phyloP scores from a whole-genome alignment of 2,888 invertebrate species.

The Drepanosiphum platanoidis region DNA sequence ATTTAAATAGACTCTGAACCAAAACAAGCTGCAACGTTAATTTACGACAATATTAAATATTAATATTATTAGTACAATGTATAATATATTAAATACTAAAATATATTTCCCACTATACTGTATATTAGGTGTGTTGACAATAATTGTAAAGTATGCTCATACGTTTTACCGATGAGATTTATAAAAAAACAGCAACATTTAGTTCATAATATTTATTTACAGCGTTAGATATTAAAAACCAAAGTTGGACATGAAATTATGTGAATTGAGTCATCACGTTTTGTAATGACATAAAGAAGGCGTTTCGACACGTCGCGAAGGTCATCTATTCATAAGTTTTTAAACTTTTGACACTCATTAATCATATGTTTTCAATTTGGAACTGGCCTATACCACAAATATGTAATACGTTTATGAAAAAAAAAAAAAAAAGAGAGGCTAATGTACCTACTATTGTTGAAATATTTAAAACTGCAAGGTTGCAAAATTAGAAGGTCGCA shows the following conservation, averaged over 20 bases:
- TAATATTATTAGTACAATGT: no score
- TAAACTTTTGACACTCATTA: constrained; percentile 59
- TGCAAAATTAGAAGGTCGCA: constrained; percentile 48
- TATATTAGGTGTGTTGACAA: no score
- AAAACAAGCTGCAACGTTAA: no score
- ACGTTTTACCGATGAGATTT: constrained; percentile 11
- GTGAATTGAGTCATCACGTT: constrained; percentile 44
- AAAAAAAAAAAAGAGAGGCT: constrained; percentile 19
- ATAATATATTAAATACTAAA: no score
- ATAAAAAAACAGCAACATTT: constrained; percentile 4
- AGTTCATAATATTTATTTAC: no score
- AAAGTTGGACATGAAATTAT: constrained; percentile 9
- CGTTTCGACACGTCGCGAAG: constrained; percentile 48
- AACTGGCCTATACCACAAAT: background rate
- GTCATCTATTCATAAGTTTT: constrained; percentile 53
- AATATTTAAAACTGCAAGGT: constrained; percentile 46
- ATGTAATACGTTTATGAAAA: background rate
- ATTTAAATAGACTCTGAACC: no score
- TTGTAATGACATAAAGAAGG: constrained; percentile 29
- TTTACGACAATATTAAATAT: no score
- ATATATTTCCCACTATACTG: no score
- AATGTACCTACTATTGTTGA: constrained; percentile 52
- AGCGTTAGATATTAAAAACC: background rate
- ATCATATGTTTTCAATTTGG: constrained; percentile 34
- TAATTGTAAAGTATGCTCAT: background rate